Percentiles rank a stretch among this genome's conserved stretches.
Conservation (phyloP, 2,888 invertebrate genomes). For the Caenorhabditis imperialis region DNA sequence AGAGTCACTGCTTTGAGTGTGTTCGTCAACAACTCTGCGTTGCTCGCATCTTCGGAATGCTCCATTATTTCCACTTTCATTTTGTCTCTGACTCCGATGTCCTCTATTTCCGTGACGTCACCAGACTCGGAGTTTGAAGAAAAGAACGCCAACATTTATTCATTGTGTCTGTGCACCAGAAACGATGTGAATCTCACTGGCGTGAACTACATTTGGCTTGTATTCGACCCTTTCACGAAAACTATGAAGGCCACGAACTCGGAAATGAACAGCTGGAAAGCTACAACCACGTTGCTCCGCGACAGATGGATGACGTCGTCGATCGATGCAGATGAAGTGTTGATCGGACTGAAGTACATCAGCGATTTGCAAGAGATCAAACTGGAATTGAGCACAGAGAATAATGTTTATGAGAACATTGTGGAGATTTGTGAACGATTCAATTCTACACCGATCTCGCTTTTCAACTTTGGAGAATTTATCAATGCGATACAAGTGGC, state of each 20-base stretch:
- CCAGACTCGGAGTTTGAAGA: slow-evolving; percentile 13
- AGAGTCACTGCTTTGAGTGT: slow-evolving; percentile 42
- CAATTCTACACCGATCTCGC: slow-evolving; percentile 34
- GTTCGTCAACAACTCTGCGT: slow-evolving; percentile 36
- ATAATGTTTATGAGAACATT: slow-evolving; percentile 35
- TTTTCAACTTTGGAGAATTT: slow-evolving; percentile 51
- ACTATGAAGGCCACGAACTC: slow-evolving; percentile 14
- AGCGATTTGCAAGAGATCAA: slow-evolving; percentile 54
- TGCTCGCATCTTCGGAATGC: slow-evolving; percentile 24
- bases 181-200: slow-evolving; percentile 30
- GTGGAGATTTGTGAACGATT: slow-evolving; percentile 40
- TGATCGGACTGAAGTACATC: slow-evolving; percentile 62
- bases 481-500: slow-evolving; percentile 30
- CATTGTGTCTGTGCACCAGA: slow-evolving; percentile 38
- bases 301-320: slow-evolving; percentile 56
- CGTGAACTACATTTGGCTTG: slow-evolving; percentile 53
- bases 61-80: slow-evolving; percentile 56
- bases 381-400: slow-evolving; percentile 42
- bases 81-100: slow-evolving; percentile 23
- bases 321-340: slow-evolving; percentile 58
- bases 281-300: slow-evolving; percentile 45
- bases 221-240: slow-evolving; percentile 50
- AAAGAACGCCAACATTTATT: slow-evolving; percentile 32
- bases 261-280: slow-evolving; percentile 50
- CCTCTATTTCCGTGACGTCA: slow-evolving; percentile 6